Base-by-base conservation (phyloP, 2,113 vertebrate species). In the Typhlomys cinereus region DNA sequence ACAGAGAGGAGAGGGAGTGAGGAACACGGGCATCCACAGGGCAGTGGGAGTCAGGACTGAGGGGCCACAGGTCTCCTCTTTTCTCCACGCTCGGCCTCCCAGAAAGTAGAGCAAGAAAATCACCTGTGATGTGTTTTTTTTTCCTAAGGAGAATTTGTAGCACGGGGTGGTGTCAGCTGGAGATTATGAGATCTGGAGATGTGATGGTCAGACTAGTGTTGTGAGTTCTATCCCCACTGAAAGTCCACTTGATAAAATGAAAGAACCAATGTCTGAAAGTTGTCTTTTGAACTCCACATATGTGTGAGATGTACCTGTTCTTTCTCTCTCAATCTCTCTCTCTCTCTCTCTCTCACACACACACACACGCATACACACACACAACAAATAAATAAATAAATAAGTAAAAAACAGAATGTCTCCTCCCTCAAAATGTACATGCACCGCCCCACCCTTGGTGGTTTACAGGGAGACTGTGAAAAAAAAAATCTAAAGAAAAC, bases 401-500 rank as follows among this genome's bases (percentile, higher is more conserved):
- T 39, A 79, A 82, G 41, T 64, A 0, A 64, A 25, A 57, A 57
- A 10, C 21, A 73, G 41, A 44, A 25, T 46, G 44, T 44, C 18
- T 41, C 39, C 12, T 21, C n/a, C 11, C 44, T 21, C 3, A 83
- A 48, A 85, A 88, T 31, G 39, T 25, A 88, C 6, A 36, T 27
- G 21, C 21, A 36, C 12, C 7, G 17, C 36, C 12, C n/a, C n/a
- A 36, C 36, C 12, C 31, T 85, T n/a, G 36, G 57, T 7, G 74
- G 44, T 64, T 82, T 73, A 88, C 57, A 52, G 44, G 80, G 11
- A 29, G 10, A 74, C 2, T 78, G 17, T n/a, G n/a, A n/a, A 34
- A 44, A 89, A 92, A 84, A 76, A 83, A 54, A 85, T 44, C 66
- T 74, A 17, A 94, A 82, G 48, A 91, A 64, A 9, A 69, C 23